Evolutionary conservation across 2,797 vertebrate genomes (phyloP), one percentile per base, ranked within the genome.

Genomic region (Acropternis orthonyx): DNA sequence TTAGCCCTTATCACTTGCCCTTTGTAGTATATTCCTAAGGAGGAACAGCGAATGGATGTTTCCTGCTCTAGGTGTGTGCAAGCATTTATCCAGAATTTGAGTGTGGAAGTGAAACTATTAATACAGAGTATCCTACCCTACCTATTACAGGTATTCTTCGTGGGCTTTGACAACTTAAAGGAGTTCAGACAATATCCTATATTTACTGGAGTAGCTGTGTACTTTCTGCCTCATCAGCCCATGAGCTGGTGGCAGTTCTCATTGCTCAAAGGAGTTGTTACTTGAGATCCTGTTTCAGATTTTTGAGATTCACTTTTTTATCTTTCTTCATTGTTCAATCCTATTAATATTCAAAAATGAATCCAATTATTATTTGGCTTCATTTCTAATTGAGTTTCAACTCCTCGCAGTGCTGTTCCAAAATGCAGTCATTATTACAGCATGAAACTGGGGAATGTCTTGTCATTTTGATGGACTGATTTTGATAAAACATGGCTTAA

Each of bases 1-100:
- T 89, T 93, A 85, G 87, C 44, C 39, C 83, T 96, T 96, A 94
- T 93, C 85, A 58, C 84, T 92, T 90, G 76, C 89, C 83, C 39
- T 74, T 89, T 94, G 78, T 81, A 94, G 71, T 88, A 51, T 91
- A 51, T 80, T 95, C 84, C 39, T 58, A 65, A 88, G 77, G 67
- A 96, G 90, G 73, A 95, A 75, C 87, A 95, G 55, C 41, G 52
- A 85, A 87, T 81, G 77, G 67, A 87, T 88, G 73, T 90, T 97
- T 95, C 68, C 88, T 89, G 66, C 67, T 92, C 7, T 75, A 93
- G 52, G 56, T 92, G 48, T 77, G 61, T 79, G 56, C 55, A 88
- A 95, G 58, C 46, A 23, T 67, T 90, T 93, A 58, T 85, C 85
- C 48, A 88, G 78, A 93, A 91, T 88, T 59, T 91, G 59, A 52